These are phyloP conservation scores for Cataglyphis altisquamis DNA, from an alignment of 2,888 invertebrate genomes.

Conservation along the genomic window DNA sequence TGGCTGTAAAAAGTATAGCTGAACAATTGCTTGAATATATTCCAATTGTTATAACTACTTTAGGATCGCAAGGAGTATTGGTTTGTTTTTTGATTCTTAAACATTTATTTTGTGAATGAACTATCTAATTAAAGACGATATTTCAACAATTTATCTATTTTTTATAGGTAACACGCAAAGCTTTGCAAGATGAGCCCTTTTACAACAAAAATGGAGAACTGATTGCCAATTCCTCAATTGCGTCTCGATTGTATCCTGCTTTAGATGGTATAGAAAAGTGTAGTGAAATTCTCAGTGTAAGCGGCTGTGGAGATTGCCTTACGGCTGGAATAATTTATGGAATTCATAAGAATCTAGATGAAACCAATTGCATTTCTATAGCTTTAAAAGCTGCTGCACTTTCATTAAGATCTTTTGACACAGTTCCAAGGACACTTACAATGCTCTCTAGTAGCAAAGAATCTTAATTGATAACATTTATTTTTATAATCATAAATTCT, in stretches of 20 bases:
- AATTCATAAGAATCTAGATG: slow-evolving; percentile 78
- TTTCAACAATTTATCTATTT: neutral
- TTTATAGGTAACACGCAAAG: slow-evolving; percentile 76
- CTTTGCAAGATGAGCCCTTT: slow-evolving; percentile 71
- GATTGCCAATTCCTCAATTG: slow-evolving; percentile 63
- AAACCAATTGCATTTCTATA: slow-evolving; percentile 78
- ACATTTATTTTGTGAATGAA: neutral
- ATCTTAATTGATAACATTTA: neutral
- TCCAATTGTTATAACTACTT: slow-evolving; percentile 82
- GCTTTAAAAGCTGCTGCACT: slow-evolving; percentile 81
- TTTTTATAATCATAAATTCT: neutral
- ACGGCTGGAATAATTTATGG: slow-evolving; percentile 83
- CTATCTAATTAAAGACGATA: neutral
- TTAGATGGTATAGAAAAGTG: slow-evolving; percentile 44
- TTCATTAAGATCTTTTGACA: slow-evolving; percentile 80
- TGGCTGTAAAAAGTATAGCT: slow-evolving; percentile 70
- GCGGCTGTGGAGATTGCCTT: slow-evolving; percentile 85
- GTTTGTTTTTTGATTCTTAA: slow-evolving; percentile 67
- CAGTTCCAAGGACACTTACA: slow-evolving; percentile 77
- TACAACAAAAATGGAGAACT: slow-evolving; percentile 72
- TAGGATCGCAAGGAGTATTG: slow-evolving; percentile 82
- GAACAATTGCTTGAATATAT: slow-evolving; percentile 76
- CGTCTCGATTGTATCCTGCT: slow-evolving; percentile 79
- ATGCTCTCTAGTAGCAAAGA: slow-evolving; percentile 18
- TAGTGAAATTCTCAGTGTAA: slow-evolving; percentile 76